phyloP scores from a whole-genome alignment of 2,113 vertebrate species.

The Pholis gunnellus region DNA sequence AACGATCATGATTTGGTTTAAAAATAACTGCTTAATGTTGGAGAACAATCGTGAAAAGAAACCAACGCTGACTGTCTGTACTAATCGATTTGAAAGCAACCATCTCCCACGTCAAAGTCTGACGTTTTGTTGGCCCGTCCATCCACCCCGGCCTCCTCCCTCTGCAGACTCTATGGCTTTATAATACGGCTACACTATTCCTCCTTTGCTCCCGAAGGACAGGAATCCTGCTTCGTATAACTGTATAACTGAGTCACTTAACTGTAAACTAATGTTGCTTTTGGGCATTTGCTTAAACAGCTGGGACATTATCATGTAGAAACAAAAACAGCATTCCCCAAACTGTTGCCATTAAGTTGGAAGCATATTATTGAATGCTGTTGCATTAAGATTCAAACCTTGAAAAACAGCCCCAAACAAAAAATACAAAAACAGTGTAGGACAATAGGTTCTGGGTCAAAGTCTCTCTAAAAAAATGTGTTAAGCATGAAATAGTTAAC shows the following conservation, averaged over 20 bases:
- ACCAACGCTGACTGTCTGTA: neutral
- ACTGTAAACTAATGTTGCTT: neutral
- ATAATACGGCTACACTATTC: neutral
- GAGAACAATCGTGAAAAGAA: neutral
- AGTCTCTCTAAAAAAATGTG: neutral
- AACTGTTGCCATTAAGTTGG: neutral
- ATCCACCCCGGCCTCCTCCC: neutral
- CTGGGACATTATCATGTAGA: neutral
- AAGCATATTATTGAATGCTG: neutral
- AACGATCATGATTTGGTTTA: neutral
- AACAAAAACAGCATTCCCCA: neutral
- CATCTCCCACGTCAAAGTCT: neutral
- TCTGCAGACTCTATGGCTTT: neutral
- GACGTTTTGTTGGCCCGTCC: neutral
- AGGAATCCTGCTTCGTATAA: neutral
- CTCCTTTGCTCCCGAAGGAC: neutral
- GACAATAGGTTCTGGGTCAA: conserved; percentile 25
- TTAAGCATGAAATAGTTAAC: conserved; percentile 63
- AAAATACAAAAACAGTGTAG: neutral
- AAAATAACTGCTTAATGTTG: neutral
- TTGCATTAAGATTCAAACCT: neutral
- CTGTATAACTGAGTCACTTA: neutral
- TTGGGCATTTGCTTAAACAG: neutral
- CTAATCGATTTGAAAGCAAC: neutral
- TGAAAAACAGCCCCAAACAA: neutral